Conservation (phyloP, 2,888 invertebrate genomes). For the Platycnemis pennipes region DNA sequence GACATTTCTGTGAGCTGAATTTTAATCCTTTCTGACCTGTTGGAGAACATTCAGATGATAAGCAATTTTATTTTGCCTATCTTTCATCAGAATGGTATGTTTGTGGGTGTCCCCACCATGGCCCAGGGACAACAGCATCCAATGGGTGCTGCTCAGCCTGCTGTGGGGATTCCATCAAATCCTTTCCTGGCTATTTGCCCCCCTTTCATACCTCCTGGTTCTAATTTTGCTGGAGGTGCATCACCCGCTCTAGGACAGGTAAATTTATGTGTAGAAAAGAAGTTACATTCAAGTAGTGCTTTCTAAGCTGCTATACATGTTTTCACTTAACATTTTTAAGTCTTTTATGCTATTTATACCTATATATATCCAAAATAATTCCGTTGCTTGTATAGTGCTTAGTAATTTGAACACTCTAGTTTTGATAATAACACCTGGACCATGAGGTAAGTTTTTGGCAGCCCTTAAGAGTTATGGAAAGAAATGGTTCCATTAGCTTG, state of each 20-base stretch:
- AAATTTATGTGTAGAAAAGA: not conserved
- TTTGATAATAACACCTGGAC: no score
- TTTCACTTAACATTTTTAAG: not conserved
- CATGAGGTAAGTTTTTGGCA: no score
- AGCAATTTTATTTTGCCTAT: conserved; percentile 24
- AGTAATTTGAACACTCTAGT: no score
- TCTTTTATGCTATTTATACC: not conserved
- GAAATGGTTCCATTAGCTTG: no score
- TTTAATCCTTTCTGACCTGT: not conserved
- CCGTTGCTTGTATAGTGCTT: no score
- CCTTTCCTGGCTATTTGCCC: conserved; percentile 73
- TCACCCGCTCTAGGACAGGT: conserved; percentile 65
- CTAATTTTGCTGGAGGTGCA: conserved; percentile 60
- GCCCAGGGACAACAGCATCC: conserved; percentile 64
- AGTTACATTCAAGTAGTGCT: not conserved
- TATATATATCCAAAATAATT: not conserved
- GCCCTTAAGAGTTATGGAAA: no score
- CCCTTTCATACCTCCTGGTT: conserved; percentile 65
- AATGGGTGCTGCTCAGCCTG: conserved; percentile 57
- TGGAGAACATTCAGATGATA: not conserved
- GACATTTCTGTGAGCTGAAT: not conserved
- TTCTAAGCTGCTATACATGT: not conserved
- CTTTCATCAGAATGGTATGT: conserved; percentile 71
- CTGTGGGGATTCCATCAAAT: conserved; percentile 71
- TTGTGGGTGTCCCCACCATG: conserved; percentile 69